Conservation (phyloP, 2,113 vertebrate species). For the Cephalopholis sonnerati region DNA sequence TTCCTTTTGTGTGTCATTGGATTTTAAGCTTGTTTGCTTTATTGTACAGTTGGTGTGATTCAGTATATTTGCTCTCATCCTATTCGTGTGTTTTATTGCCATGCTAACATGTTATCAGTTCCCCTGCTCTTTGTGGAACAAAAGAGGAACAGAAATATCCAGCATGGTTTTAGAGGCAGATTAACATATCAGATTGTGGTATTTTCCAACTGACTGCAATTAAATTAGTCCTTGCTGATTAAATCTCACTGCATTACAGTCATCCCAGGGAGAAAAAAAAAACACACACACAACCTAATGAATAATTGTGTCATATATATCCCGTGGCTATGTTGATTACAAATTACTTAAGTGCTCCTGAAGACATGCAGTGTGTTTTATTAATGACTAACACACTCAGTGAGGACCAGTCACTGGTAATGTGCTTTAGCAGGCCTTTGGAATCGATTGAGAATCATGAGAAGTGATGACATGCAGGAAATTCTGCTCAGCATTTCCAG, state of each 20-base stretch:
- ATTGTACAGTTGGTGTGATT: not conserved
- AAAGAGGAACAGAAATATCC: constrained; percentile 2
- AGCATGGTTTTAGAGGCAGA: constrained; percentile 8
- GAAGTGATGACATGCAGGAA: not conserved
- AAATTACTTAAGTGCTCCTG: constrained; percentile 29
- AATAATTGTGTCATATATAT: constrained; percentile 49
- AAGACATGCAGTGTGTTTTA: constrained; percentile 34
- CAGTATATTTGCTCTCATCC: not conserved
- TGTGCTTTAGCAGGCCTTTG: not conserved
- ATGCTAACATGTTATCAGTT: not conserved
- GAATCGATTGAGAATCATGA: not conserved
- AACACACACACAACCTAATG: constrained; percentile 1
- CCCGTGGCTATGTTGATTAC: constrained; percentile 44
- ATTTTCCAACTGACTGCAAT: constrained; percentile 33
- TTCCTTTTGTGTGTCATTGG: not conserved
- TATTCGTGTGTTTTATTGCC: not conserved
- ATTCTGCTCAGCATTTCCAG: constrained; percentile 19
- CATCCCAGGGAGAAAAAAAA: not conserved
- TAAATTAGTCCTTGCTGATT: constrained; percentile 37
- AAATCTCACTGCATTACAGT: constrained; percentile 35
- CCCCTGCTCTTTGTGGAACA: not conserved
- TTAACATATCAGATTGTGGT: constrained; percentile 38
- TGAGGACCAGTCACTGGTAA: constrained; percentile 18
- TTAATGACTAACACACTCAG: constrained; percentile 20
- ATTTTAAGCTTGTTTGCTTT: too few relatives aligned